phyloP scores from a whole-genome alignment of 2,113 vertebrate genomes.

The Climacteris rufus region DNA sequence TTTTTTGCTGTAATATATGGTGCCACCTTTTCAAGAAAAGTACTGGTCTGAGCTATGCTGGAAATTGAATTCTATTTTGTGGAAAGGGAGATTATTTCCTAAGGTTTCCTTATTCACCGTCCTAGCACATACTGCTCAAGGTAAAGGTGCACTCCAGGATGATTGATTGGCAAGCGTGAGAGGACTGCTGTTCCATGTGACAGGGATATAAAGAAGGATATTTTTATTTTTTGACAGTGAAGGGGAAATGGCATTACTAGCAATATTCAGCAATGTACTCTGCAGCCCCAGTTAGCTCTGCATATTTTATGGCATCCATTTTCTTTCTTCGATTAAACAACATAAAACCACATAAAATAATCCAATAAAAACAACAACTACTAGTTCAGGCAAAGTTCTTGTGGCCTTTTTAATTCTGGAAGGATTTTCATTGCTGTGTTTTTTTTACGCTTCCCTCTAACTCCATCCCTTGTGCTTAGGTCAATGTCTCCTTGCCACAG shows the following conservation, averaged over 20 bases:
- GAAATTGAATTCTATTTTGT: conserved; percentile 57
- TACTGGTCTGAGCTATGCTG: conserved; percentile 8
- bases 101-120: conserved; percentile 35
- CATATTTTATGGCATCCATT: conserved; percentile 54
- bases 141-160: conserved; percentile 39
- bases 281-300: conserved; percentile 38
- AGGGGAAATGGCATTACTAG: conserved; percentile 54
- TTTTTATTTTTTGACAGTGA: conserved; percentile 56
- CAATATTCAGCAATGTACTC: conserved; percentile 35
- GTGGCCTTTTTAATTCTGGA: conserved; percentile 30
- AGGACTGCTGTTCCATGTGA: conserved; percentile 29
- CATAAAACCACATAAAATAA: conserved; percentile 50
- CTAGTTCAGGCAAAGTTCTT: conserved; percentile 37
- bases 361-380: conserved; percentile 54
- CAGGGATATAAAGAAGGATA: conserved; percentile 43
- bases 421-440: background rate
- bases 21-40: conserved; percentile 28
- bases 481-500: background rate
- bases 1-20: conserved; percentile 27
- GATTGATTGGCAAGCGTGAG: conserved; percentile 25
- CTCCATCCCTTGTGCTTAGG: background rate
- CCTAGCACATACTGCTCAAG: conserved; percentile 21
- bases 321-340: conserved; percentile 65
- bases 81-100: conserved; percentile 57
- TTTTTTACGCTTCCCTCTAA: background rate